A percentile compares a stretch with the other conserved stretches of the same genome.
phyloP scores from a whole-genome alignment of 1,140 invertebrate genomes.

The Drosophila takahashii region DNA sequence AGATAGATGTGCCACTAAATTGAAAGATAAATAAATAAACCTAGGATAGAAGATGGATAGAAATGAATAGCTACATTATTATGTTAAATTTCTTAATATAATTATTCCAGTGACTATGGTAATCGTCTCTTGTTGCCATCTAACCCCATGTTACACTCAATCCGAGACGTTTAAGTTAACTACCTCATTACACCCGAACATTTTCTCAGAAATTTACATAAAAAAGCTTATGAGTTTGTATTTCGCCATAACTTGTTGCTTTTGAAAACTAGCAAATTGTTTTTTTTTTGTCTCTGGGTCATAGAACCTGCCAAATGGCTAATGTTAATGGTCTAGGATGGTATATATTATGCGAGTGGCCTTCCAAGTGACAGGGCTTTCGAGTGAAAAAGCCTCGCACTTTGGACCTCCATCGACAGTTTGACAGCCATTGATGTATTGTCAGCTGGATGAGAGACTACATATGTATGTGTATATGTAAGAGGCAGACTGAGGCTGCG shows the following conservation, averaged over 20 bases:
- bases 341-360: constrained; percentile 8
- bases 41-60: neutral
- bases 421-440: constrained; percentile 47
- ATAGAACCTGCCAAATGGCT: constrained; percentile 25
- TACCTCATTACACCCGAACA: constrained; percentile 15
- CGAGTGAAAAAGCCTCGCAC: constrained; percentile 8
- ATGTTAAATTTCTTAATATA: too few species aligned
- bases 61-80: neutral
- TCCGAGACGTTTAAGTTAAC: constrained; percentile 2
- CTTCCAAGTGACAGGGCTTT: constrained; percentile 14
- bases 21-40: neutral
- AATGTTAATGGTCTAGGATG: constrained; percentile 30
- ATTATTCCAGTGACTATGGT: neutral
- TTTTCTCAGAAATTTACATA: constrained; percentile 38
- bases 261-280: constrained; percentile 7
- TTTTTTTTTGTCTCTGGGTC: constrained; percentile 6
- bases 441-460: constrained; percentile 10
- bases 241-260: constrained; percentile 34
- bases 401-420: constrained; percentile 30
- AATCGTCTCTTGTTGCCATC: constrained; percentile 6
- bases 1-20: neutral
- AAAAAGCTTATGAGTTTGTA: constrained; percentile 5
- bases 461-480: too few species aligned
- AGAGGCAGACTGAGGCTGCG: neutral
- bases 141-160: constrained; percentile 13